Conservation (phyloP, 2,797 vertebrate genomes). For the Nasua narica region DNA sequence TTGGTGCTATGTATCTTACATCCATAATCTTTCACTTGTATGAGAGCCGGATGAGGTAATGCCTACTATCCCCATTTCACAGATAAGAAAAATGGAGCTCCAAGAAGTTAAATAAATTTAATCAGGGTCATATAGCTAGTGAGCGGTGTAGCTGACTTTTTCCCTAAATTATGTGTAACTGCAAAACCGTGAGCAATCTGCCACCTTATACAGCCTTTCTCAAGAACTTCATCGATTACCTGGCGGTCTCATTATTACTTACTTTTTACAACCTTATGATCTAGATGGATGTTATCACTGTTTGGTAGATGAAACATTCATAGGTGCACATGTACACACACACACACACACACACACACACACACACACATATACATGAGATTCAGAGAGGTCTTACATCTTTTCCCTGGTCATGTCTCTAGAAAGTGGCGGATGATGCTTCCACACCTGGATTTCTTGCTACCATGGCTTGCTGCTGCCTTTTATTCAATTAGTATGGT, state of each 20-base stretch:
- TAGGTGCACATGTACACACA: too few relatives aligned
- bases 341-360: too few relatives aligned
- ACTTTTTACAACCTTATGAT: neutral
- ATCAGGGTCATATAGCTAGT: neutral
- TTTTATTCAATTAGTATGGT: slow-evolving; percentile 47
- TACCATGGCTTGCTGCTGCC: neutral
- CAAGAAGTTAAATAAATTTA: neutral
- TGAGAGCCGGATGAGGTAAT: neutral
- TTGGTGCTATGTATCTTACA: neutral
- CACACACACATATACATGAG: accelerated
- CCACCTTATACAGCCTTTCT: accelerated
- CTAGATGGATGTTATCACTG: neutral
- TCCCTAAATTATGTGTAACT: neutral
- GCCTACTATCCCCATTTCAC: neutral
- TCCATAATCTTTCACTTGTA: neutral
- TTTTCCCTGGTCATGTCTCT: neutral
- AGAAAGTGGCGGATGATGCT: neutral
- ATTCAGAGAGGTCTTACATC: neutral
- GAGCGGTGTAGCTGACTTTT: neutral
- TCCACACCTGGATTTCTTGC: neutral
- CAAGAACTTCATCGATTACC: neutral
- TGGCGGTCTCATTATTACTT: neutral
- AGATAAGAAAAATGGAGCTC: neutral
- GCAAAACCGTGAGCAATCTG: neutral
- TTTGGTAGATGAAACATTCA: neutral